These are phyloP conservation scores for Choristoneura fumiferana DNA, from an alignment of 1,140 invertebrate genomes.

Conservation along the genomic window DNA sequence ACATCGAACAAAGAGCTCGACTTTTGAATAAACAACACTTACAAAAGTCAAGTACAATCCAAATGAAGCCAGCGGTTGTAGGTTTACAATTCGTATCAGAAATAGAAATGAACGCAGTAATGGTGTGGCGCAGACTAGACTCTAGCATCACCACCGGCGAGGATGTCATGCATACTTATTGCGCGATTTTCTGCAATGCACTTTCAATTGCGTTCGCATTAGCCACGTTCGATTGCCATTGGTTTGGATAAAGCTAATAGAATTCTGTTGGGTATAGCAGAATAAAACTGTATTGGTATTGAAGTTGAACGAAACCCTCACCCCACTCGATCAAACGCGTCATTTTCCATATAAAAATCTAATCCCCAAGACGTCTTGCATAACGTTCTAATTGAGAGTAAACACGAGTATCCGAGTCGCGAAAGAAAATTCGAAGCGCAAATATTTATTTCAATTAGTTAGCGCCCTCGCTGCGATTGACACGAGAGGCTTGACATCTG, in stretches of 20 bases:
- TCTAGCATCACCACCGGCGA: slow-evolving; percentile 45
- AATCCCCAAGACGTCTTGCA: neutral
- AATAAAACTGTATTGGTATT: neutral
- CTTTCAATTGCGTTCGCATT: slow-evolving; percentile 70
- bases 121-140: slow-evolving; percentile 31
- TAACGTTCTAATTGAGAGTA: slow-evolving; percentile 47
- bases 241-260: slow-evolving; percentile 44
- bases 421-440: slow-evolving; percentile 63
- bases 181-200: slow-evolving; percentile 63
- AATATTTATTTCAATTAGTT: slow-evolving; percentile 77
- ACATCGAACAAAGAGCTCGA: neutral
- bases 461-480: slow-evolving; percentile 59
- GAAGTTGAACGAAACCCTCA: neutral
- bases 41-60: slow-evolving; percentile 7
- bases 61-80: neutral
- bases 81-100: slow-evolving; percentile 8
- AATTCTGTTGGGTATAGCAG: slow-evolving; percentile 27
- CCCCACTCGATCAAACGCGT: neutral
- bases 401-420: slow-evolving; percentile 44
- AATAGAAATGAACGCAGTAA: slow-evolving; percentile 14
- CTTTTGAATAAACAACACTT: neutral
- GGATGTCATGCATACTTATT: slow-evolving; percentile 73
- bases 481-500: slow-evolving; percentile 68
- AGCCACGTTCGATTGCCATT: slow-evolving; percentile 55
- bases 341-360: neutral